phyloP scores from a whole-genome alignment of 1,140 invertebrate species.

The Metopolophium dirhodum region DNA sequence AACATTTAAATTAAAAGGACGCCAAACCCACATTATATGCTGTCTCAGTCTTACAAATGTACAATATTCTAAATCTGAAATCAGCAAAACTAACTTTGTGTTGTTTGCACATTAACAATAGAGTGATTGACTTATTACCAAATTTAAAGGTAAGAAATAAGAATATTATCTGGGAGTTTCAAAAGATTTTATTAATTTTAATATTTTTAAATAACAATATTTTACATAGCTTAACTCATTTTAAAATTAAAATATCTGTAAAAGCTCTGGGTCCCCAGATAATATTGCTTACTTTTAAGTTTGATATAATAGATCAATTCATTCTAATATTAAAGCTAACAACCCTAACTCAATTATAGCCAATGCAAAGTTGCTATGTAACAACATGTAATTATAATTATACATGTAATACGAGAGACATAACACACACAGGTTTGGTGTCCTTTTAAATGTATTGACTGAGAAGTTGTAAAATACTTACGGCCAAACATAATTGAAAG shows the following conservation, averaged over 20 bases:
- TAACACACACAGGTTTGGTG: not conserved
- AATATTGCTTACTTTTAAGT: not conserved
- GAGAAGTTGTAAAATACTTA: not conserved
- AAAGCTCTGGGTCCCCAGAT: not conserved
- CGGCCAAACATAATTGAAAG: slow-evolving; percentile 46
- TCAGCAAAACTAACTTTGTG: not conserved
- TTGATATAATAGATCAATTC: not conserved
- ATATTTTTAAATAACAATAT: too few species aligned
- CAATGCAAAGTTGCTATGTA: too few species aligned
- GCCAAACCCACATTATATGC: not conserved
- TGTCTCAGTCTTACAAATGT: not conserved
- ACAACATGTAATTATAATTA: too few species aligned
- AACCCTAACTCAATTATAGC: not conserved
- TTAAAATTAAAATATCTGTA: too few species aligned
- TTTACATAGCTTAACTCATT: too few species aligned
- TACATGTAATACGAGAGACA: not conserved
- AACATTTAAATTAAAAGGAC: not conserved
- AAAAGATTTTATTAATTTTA: too few species aligned
- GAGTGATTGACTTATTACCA: too few species aligned
- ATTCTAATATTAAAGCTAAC: not conserved
- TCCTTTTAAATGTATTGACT: not conserved
- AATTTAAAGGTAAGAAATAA: too few species aligned
- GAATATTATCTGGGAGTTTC: too few species aligned
- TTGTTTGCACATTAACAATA: too few species aligned
- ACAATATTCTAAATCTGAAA: not conserved